phyloP scores from a whole-genome alignment of 2,888 invertebrate species.

The Pinctada fucata region DNA sequence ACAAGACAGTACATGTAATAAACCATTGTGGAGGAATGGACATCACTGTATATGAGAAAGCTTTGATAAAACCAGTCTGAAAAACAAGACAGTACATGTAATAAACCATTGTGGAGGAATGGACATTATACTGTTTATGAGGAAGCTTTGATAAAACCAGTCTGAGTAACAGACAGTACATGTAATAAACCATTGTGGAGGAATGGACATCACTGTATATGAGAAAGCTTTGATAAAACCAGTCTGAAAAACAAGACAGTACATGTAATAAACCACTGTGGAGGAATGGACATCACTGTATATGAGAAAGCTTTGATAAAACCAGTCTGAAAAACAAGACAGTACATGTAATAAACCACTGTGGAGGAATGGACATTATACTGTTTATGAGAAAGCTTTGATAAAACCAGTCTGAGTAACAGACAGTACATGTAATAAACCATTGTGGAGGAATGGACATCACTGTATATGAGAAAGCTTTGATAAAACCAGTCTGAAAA shows the following conservation, averaged over 20 bases:
- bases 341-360: too few species aligned
- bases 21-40: constrained; percentile 92
- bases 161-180: neutral
- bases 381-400: too few species aligned
- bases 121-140: neutral
- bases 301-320: neutral
- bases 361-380: too few species aligned
- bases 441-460: too few species aligned
- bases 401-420: too few species aligned
- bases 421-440: too few species aligned
- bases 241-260: constrained; percentile 83
- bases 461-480: too few species aligned
- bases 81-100: constrained; percentile 74
- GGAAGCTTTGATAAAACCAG: neutral
- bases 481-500: too few species aligned
- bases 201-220: constrained; percentile 90
- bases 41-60: constrained; percentile 92
- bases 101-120: too few species aligned
- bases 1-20: too few species aligned
- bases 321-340: neutral
- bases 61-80: constrained; percentile 94
- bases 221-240: constrained; percentile 95
- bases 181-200: constrained; percentile 84
- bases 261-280: neutral
- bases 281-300: neutral